These are phyloP conservation scores for Entomobrya multifasciata DNA, from an alignment of 2,888 invertebrate species.

Conservation along the genomic window DNA sequence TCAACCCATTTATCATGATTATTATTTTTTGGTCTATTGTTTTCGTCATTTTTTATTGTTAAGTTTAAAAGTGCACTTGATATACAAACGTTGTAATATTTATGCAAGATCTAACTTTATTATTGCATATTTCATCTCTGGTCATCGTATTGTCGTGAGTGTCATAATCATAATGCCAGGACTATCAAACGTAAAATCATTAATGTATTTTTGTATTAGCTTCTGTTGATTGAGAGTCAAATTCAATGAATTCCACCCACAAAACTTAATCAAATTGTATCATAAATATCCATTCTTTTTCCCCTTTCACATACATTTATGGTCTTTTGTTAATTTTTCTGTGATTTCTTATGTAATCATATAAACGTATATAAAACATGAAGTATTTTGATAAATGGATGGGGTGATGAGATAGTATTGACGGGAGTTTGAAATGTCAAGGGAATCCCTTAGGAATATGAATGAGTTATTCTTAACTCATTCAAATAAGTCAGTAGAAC, in stretches of 20 bases:
- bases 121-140: no score
- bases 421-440: constrained; percentile 48
- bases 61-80: no score
- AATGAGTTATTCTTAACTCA: not conserved
- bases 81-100: no score
- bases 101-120: no score
- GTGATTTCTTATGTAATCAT: not conserved
- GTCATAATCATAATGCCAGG: no score
- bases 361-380: not conserved
- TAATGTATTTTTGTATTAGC: no score
- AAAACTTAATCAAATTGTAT: no score
- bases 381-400: not conserved
- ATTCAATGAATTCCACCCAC: no score
- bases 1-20: no score
- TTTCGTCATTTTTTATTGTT: constrained; percentile 25
- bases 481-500: not conserved
- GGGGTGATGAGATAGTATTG: not conserved
- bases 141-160: no score
- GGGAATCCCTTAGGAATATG: constrained; percentile 12
- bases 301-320: not conserved
- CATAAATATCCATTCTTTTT: not conserved
- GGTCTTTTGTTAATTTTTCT: not conserved
- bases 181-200: no score
- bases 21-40: constrained; percentile 16
- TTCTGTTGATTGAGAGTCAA: no score